A percentile compares a stretch with the other conserved stretches of the same genome.
phyloP scores from a whole-genome alignment of 2,797 vertebrate species.

The Smutsia gigantea region DNA sequence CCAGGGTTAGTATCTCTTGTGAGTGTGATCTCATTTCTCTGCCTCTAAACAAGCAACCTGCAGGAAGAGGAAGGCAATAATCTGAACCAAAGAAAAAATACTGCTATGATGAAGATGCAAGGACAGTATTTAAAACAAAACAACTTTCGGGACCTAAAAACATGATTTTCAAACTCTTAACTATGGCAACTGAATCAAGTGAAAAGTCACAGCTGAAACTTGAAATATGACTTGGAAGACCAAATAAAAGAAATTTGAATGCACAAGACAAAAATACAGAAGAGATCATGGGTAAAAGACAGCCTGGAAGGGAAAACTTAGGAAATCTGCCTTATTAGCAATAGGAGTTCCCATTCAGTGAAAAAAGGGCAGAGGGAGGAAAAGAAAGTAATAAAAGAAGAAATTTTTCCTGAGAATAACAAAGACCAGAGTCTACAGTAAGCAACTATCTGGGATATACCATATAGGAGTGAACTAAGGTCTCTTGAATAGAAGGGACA shows the following conservation, averaged over 20 bases:
- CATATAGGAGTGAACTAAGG: neutral
- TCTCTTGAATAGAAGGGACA: neutral
- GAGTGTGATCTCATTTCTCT: neutral
- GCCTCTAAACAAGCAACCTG: neutral
- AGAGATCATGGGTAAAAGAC: too few species aligned
- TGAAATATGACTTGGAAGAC: neutral
- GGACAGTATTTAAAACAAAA: neutral
- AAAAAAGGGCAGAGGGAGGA: neutral
- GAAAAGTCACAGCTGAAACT: neutral
- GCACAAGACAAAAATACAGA: neutral
- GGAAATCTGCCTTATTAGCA: neutral
- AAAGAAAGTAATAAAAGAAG: neutral
- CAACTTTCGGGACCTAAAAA: neutral
- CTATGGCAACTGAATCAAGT: neutral
- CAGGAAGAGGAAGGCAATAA: neutral
- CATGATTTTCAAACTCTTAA: neutral
- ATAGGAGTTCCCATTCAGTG: neutral
- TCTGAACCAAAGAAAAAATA: neutral
- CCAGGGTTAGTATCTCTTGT: neutral
- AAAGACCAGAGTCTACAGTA: neutral
- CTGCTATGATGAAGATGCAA: accelerated
- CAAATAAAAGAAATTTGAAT: neutral
- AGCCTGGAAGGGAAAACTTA: neutral
- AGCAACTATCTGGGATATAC: neutral
- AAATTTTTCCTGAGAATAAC: neutral